Evolutionary conservation across 1,140 invertebrate genomes (phyloP), one percentile per base, ranked within the genome.

Genomic region (Sarcophaga bullata): DNA sequence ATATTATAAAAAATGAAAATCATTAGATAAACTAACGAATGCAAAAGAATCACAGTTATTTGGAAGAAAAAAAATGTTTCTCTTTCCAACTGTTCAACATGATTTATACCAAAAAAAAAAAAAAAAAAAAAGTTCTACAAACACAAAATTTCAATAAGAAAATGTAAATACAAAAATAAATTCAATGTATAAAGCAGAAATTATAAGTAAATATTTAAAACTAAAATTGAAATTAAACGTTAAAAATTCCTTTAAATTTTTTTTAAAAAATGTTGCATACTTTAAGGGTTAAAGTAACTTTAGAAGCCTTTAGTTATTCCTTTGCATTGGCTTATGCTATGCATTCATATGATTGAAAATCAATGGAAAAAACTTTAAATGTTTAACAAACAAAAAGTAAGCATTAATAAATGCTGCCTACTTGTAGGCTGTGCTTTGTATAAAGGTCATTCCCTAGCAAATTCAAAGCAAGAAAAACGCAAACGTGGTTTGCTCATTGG

Each of bases 1-100:
- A 37, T 37, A 37, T 37, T 37, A 37, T 37, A 37, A 37, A 37
- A 37, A 37, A 37, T 37, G 25, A 37, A 58, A 58, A 58, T 58
- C 54, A 58, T 58, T 58, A 58, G 54, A 58, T 15, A 37, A 58
- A 58, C 54, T 58, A 58, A 58, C 54, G 54, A 58, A 58, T 58
- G 54, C n/a, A 58, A 58, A n/a, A 58, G 54, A 58, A 58, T 58
- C 54, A 58, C 13, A 2, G 54, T 7, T 58, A 58, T 58, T 15
- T 54, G 52, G 8, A 10, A 58, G n/a, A 58, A 58, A 13, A 58
- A 58, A 58, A n/a, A 58, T 6, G 54, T 58, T 58, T 58, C 54
- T 58, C 15, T 13, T 5, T 58, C 15, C n/a, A n/a, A 13, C 0
- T 58, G 15, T 13, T 11, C 13, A n/a, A 7, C 54, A 58, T 15